Evolutionary conservation across 2,888 invertebrate genomes (phyloP).

Genomic region (Taphrorychus bicolor): DNA sequence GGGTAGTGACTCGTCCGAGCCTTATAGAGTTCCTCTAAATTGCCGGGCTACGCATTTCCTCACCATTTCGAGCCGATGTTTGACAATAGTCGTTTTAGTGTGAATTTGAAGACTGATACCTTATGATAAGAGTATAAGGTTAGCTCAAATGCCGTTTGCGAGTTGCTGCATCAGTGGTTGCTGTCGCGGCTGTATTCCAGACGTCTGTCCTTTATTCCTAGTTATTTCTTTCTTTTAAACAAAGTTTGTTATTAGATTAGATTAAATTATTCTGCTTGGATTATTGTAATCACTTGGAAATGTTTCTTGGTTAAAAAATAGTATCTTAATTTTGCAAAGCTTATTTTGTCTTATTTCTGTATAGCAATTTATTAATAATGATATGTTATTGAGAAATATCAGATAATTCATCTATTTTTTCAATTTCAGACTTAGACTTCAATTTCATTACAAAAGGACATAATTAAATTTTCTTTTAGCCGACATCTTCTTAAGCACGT

Average conservation of each 20-base stretch:
- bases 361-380: not conserved
- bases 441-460: too few species aligned
- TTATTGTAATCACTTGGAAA: not conserved
- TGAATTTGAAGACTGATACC: constrained; percentile 51
- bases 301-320: not conserved
- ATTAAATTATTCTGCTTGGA: not conserved
- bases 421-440: too few species aligned
- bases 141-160: constrained; percentile 53
- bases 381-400: too few species aligned
- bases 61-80: constrained; percentile 53
- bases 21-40: not conserved
- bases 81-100: constrained; percentile 52
- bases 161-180: constrained; percentile 39
- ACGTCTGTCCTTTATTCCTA: constrained; percentile 2
- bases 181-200: constrained; percentile 35
- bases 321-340: not conserved
- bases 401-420: too few species aligned
- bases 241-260: not conserved
- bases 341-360: not conserved
- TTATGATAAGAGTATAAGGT: constrained; percentile 47
- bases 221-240: not conserved
- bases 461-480: too few species aligned
- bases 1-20: not conserved
- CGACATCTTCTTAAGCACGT: too few species aligned
- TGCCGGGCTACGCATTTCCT: constrained; percentile 38